phyloP scores from a whole-genome alignment of 2,888 invertebrate genomes.

The Ophonus ardosiacus region DNA sequence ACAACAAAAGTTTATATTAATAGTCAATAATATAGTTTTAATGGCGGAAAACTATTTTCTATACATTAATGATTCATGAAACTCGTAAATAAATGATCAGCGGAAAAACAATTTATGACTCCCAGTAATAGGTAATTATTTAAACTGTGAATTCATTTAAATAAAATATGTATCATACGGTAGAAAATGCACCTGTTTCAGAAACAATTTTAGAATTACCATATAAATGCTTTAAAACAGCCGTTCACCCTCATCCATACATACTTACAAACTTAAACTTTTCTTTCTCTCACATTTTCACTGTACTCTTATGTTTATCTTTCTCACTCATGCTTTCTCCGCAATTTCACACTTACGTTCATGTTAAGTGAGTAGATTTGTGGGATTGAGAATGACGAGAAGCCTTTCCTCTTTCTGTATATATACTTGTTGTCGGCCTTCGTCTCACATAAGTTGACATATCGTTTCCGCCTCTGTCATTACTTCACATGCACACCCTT shows the following conservation, averaged over 20 bases:
- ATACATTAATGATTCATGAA: no score
- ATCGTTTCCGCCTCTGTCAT: constrained; percentile 46
- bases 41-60: no score
- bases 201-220: no score
- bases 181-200: no score
- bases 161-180: no score
- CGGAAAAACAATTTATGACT: no score
- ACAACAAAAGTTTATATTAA: no score
- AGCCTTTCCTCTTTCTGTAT: constrained; percentile 61
- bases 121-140: no score
- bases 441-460: constrained; percentile 23
- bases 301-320: not conserved
- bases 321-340: not conserved
- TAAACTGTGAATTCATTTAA: no score
- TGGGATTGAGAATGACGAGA: constrained; percentile 37
- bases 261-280: not conserved
- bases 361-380: constrained; percentile 28
- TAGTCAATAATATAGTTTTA: no score
- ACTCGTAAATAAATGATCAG: no score
- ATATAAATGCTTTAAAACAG: no score
- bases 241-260: not conserved
- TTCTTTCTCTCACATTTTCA: not conserved
- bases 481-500: constrained; percentile 40
- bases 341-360: constrained; percentile 43
- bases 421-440: constrained; percentile 51